Evolutionary conservation across 2,888 invertebrate species (phyloP).

Genomic region (Caenorhabditis uteleia): DNA sequence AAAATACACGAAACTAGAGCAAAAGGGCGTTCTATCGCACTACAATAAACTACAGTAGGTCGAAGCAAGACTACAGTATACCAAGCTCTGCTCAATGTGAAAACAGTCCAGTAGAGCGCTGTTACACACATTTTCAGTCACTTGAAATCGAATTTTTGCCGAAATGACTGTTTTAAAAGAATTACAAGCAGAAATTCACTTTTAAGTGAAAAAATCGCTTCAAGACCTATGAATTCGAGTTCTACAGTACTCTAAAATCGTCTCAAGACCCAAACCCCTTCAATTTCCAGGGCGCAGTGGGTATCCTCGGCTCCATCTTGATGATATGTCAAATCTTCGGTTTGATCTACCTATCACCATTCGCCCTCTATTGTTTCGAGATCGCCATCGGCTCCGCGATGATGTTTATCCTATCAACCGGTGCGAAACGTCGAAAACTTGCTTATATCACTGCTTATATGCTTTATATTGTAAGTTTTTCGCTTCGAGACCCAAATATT

Average conservation of each 20-base stretch:
- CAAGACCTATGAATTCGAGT: not conserved
- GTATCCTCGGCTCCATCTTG: conserved; percentile 33
- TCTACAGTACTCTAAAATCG: not conserved
- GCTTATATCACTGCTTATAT: conserved; percentile 38
- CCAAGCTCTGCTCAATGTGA: no score
- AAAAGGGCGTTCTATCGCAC: no score
- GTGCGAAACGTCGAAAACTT: conserved; percentile 32
- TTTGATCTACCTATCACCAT: conserved; percentile 27
- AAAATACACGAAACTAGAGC: no score
- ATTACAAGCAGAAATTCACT: not conserved
- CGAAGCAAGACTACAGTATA: no score
- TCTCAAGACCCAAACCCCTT: not conserved
- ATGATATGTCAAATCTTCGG: conserved; percentile 42
- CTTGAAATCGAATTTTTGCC: no score
- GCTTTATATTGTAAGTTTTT: conserved; percentile 29
- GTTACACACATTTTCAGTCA: no score
- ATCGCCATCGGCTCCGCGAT: conserved; percentile 34
- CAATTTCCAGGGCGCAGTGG: conserved; percentile 27
- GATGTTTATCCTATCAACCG: conserved; percentile 37
- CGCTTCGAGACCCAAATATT: not conserved
- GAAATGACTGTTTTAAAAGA: no score
- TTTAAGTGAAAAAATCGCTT: no score
- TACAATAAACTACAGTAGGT: no score
- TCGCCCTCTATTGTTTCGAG: conserved; percentile 35
- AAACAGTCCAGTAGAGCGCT: no score